Conservation (phyloP, 2,113 vertebrate genomes). For the Myrmophylax atrothorax region DNA sequence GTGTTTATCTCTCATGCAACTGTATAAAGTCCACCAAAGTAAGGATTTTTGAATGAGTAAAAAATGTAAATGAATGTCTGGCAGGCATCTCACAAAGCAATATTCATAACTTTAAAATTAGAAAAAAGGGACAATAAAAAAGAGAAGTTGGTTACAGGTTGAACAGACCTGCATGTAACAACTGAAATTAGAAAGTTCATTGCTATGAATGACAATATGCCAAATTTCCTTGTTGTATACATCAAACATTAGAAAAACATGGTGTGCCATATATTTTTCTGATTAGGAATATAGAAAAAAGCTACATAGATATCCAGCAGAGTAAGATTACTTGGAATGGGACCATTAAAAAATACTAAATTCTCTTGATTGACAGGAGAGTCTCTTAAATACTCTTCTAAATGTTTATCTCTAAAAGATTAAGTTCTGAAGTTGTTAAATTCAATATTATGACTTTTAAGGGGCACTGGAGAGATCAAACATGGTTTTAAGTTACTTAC, state of each 20-base stretch:
- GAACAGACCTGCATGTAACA: not conserved
- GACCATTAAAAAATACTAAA: not conserved
- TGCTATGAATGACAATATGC: not conserved
- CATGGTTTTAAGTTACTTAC: not conserved
- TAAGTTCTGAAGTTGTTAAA: not conserved
- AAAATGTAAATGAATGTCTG: not conserved
- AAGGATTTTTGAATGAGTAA: not conserved
- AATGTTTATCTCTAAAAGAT: not conserved
- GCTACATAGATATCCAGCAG: not conserved
- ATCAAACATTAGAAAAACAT: not conserved
- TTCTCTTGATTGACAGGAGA: not conserved
- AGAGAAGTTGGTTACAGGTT: not conserved
- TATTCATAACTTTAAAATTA: not conserved
- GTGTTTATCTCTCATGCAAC: not conserved
- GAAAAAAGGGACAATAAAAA: not conserved
- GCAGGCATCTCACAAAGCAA: not conserved
- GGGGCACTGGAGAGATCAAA: not conserved
- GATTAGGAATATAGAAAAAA: not conserved
- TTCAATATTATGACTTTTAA: not conserved
- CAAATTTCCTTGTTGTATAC: not conserved
- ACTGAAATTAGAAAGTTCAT: not conserved
- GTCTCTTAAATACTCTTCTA: not conserved
- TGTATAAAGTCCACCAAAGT: not conserved
- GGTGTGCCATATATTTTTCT: rapidly evolving
- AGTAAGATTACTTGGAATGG: not conserved